Base-by-base conservation (phyloP, 2,888 invertebrate genomes). In the Brenthis daphne region DNA sequence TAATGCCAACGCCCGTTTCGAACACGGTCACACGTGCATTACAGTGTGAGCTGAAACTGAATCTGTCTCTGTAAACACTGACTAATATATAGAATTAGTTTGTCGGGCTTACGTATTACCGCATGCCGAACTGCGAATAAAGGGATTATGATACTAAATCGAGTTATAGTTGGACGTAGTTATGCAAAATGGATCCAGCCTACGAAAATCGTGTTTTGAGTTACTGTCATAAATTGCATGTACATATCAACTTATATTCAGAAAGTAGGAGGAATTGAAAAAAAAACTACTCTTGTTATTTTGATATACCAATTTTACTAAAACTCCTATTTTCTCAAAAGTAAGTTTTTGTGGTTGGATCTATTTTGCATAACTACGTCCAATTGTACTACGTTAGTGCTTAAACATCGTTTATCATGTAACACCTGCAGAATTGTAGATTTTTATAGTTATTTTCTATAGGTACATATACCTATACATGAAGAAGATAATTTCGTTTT, bases 1-100 rank as follows among this genome's bases (percentile, higher is more conserved):
- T 82, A 79, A 80, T 80, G 76, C 77, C 69, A 67, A 67, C 71
- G 73, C 73, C 70, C 72, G 75, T 75, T 74, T 69, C 67, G 70
- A 71, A 73, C 75, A 74, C 76, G 74, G 73, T 75, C 77, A 71
- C 76, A 75, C 74, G 73, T 77, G 76, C 73, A 76, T 74, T 74
- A 74, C 77, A 74, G 69, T 73, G 72, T 74, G 75, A 73, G 74
- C 74, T 69, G 72, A 67, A 75, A 69, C 63, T 63, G 54, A 57
- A 70, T 63, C 51, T 57, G 53, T 65, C 73, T 65, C 37, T 51
- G 65, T 67, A 68, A 65, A 71, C 64, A 69, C 65, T 67, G 68
- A 65, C 64, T 61, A 60, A 66, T 68, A 20, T 51, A 60, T 64
- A 43, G 53, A 66, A 70, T 69, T 69, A 57, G 63, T 68, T 61